Evolutionary conservation across 1,140 invertebrate species (phyloP), one percentile per base, ranked within the genome.

Genomic region (Rhopalosiphum maidis): DNA sequence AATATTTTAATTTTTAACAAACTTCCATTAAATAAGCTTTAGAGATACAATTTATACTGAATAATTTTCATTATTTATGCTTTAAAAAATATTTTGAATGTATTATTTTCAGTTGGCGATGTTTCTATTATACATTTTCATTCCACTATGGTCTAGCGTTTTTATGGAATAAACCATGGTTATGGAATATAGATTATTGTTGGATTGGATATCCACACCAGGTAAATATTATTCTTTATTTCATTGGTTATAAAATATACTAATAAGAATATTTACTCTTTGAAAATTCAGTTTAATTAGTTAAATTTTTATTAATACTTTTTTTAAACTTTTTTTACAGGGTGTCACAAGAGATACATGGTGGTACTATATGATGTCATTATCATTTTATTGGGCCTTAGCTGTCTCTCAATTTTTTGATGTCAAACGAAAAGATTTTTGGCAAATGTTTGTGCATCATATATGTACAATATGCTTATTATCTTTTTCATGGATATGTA

Each of bases 401-500:
- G 97, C 98, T 87, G 96, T 98, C 82, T 98, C 98, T 35, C 98
- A 99, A 95, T 99, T 99, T 95, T 97, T 98, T 95, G 99, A 99
- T 95, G 97, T 98, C 77, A 98, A 97, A 94, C 96, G 97, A 90
- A 98, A 99, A 96, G 99, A 99, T 96, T 99, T 99, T 95, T 98
- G 98, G 97, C 98, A 99, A 96, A 99, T 99, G 99, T 99, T 99
- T 95, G 96, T 99, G 88, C 99, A 99, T 96, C 99, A 99, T 95
- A 97, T 99, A 94, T 98, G 98, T 9, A 99, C 99, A 7, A 97
- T 99, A 94, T 95, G 97, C 55, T 96, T 99, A 68, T 97, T 99
- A 95, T 97, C 96, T 86, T 97, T 99, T 95, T 99, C 98, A 48
- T 99, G 98, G 98, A 96, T 98, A 5, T 98, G 98, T 95, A 99